Conservation (phyloP, 2,888 invertebrate species). For the Caenorhabditis uteleia region DNA sequence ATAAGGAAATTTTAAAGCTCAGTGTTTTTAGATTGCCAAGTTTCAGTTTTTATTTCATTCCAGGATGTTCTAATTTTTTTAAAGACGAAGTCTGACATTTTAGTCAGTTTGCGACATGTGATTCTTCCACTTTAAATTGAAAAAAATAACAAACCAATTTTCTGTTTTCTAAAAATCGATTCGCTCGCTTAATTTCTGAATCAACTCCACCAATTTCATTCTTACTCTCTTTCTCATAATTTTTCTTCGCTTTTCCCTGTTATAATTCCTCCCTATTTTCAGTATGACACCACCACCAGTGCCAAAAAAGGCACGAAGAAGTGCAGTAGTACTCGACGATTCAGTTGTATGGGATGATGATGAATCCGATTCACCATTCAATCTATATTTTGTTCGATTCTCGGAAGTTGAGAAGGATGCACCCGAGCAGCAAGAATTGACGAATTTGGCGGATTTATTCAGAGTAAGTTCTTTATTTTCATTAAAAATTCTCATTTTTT, state of each 20-base stretch:
- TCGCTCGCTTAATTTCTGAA: no score
- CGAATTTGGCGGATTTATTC: slow-evolving; percentile 1
- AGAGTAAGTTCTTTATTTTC: slow-evolving; percentile 1
- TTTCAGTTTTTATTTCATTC: no score
- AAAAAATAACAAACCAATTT: no score
- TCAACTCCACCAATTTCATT: no score
- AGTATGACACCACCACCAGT: slow-evolving; percentile 15
- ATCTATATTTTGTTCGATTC: slow-evolving; percentile 18
- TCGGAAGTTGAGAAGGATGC: slow-evolving; percentile 1
- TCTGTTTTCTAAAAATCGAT: no score
- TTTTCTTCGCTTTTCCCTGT: neutral
- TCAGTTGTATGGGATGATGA: slow-evolving; percentile 26
- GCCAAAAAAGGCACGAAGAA: slow-evolving; percentile 26
- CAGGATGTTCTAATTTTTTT: no score
- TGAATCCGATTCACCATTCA: slow-evolving; percentile 21
- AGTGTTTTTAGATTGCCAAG: no score
- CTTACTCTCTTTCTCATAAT: slow-evolving; percentile 5
- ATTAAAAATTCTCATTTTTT: neutral
- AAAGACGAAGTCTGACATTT: no score
- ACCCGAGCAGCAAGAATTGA: slow-evolving; percentile 3
- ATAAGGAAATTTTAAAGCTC: no score
- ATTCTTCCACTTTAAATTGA: no score
- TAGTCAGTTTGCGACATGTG: no score
- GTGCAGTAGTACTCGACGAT: slow-evolving; percentile 23
- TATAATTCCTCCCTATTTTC: neutral